Base-by-base conservation (phyloP, 2,888 invertebrate species). In the Esperia sulphurella region DNA sequence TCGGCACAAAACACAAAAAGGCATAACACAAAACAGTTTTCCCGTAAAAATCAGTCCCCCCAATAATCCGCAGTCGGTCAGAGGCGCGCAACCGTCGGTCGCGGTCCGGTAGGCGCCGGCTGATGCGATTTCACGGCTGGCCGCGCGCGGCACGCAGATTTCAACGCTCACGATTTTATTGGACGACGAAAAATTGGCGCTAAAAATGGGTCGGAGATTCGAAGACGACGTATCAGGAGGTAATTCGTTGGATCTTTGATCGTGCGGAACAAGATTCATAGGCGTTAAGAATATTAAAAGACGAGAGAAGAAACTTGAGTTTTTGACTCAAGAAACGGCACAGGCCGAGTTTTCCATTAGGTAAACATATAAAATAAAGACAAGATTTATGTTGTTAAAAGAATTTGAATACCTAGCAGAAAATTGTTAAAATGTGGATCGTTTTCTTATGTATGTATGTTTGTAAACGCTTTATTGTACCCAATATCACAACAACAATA, bases 31-130 rank as follows among this genome's bases (percentile, higher is more conserved):
- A 14, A 7, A 10, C 8, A 10, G 41, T 5, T 8, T 31, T 31
- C n/a, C 35, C n/a, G 35, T n/a, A 35, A 35, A 35, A n/a, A n/a
- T 10, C 35, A 21, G 53, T 51, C 50, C 49, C 47, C 50, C 50
- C 49, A 46, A 40, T 55, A 47, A 53, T 59, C 57, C 58, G 59
- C 54, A 56, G 43, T 10, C 21, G 73, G 79, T 79, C 83, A 81
- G 82, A 70, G 76, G 78, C 70, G 72, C 74, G 61, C 72, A 78
- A 83, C 78, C 75, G 72, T 58, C 54, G 65, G 60, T 55, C 55
- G 53, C 63, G 65, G 50, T 56, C 58, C 48, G 50, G 21, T 54
- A 47, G 40, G 45, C 42, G 49, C 41, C 45, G 35, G 49, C 48
- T 58, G 58, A 63, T 61, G 48, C 57, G 63, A 63, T 63, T 59